Base-by-base conservation (phyloP, 2,113 vertebrate species). In the Maccullochella peelii region DNA sequence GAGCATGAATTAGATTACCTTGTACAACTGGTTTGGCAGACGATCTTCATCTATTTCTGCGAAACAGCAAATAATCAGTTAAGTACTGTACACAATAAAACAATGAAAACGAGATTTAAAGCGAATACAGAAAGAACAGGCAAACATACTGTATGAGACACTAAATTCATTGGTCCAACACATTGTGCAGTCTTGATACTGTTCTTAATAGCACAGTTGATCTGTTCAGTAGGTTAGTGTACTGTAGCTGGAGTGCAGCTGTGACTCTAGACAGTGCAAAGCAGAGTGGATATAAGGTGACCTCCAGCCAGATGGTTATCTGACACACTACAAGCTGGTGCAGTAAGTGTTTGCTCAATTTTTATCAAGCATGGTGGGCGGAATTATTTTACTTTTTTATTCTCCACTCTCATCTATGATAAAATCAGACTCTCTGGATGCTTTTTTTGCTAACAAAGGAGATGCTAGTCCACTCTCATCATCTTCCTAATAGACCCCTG, bases 11-110 rank as follows among this genome's bases (percentile, higher is more conserved):
- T 23, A 20, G 16, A 38, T 93, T 92, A 98, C 97, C 97, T 98
- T 98, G 91, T 97, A 96, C 87, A 97, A 90, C 30, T 96, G 95
- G 89, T 97, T 97, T 73, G 97, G 96, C 66, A 97, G 95, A 65
- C 96, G 95, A 86, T 98, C 97, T 94, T 98, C 97, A 86, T 98
- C 97, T 52, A 98, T 94, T 94, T 98, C 97, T 98, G 92, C 20
- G 65, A 86, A 27, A 61, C 58, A 87, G 33, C 21, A 90, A 63
- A 85, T 16, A 74, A 54, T 52, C 42, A 72, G 6, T 81, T 83
- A 52, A 44, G 11, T 25, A 55, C 6, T 36, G 33, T 12, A 49
- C 30, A 40, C 10, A 76, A 23, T 27, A 25, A 73, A 77, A 21
- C 1, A 11, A 72, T 23, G 1, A 20, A 42, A n/a, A 27, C 12